Evolutionary conservation across 2,888 invertebrate genomes (phyloP).

Genomic region (Anaspis maculata): DNA sequence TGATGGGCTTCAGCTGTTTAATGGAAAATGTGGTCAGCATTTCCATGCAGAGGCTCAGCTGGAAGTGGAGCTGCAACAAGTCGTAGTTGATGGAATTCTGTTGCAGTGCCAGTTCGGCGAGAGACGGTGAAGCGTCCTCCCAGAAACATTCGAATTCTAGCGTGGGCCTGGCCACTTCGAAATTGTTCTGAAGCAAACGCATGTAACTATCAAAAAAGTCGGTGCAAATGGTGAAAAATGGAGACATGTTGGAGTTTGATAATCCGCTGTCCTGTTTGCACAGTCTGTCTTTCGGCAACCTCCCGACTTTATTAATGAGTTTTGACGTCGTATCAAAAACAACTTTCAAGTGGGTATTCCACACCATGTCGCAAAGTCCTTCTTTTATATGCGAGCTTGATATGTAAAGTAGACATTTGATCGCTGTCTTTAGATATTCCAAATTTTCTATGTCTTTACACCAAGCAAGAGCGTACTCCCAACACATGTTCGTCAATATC

Average conservation of each 20-base stretch:
- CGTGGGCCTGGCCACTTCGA: constrained; percentile 35
- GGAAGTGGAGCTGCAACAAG: constrained; percentile 70
- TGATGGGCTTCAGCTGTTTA: constrained; percentile 63
- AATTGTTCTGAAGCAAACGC: constrained; percentile 37
- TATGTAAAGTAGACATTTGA: constrained; percentile 60
- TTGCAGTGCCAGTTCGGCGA: constrained; percentile 70
- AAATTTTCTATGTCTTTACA: constrained; percentile 64
- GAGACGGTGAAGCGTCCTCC: constrained; percentile 55
- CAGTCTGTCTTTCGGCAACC: constrained; percentile 75
- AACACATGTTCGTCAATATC: constrained; percentile 77
- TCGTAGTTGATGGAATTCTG: constrained; percentile 69
- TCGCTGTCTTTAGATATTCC: constrained; percentile 59
- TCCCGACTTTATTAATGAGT: constrained; percentile 72
- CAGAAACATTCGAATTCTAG: constrained; percentile 55
- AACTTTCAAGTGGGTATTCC: constrained; percentile 83
- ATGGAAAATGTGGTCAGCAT: constrained; percentile 73
- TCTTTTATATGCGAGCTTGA: constrained; percentile 61
- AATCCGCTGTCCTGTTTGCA: constrained; percentile 71
- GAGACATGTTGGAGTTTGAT: constrained; percentile 52
- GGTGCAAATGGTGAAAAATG: constrained; percentile 44
- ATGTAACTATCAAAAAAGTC: constrained; percentile 46
- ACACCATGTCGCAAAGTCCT: constrained; percentile 77
- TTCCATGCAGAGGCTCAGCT: constrained; percentile 66
- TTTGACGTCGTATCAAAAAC: constrained; percentile 67
- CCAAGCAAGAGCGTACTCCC: constrained; percentile 88